Percentiles rank a stretch among this genome's conserved stretches.
Evolutionary conservation across 2,888 invertebrate genomes (phyloP).

Genomic region (Scaptomyza parva): DNA sequence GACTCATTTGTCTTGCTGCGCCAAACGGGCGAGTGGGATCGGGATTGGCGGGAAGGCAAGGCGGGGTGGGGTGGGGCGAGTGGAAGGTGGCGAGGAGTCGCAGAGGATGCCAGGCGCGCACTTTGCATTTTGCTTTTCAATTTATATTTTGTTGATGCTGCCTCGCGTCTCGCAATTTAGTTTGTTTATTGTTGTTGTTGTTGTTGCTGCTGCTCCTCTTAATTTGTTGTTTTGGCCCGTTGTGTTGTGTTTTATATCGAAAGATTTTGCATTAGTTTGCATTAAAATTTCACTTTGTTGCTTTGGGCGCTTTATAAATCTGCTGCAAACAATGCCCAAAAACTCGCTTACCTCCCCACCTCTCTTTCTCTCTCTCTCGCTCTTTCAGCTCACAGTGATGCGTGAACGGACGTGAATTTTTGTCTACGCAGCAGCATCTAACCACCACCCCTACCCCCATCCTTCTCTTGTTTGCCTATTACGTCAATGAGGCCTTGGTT

Average conservation of each 20-base stretch:
- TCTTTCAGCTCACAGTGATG: slow-evolving; percentile 2
- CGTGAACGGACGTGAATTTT: slow-evolving; percentile 39
- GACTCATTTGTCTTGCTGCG: slow-evolving; percentile 78
- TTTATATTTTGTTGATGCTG: slow-evolving; percentile 68
- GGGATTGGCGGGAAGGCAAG: no score
- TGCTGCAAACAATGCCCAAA: slow-evolving; percentile 1
- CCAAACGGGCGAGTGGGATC: slow-evolving; percentile 56
- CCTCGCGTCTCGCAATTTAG: slow-evolving; percentile 10
- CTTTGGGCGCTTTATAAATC: slow-evolving; percentile 58
- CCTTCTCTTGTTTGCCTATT: not conserved
- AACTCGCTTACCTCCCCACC: slow-evolving; percentile 5
- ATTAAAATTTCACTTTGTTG: slow-evolving; percentile 79
- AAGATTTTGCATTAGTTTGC: slow-evolving; percentile 78
- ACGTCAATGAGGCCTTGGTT: slow-evolving; percentile 40
- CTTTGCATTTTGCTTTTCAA: slow-evolving; percentile 77
- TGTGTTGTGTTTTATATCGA: slow-evolving; percentile 51
- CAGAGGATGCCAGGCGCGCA: slow-evolving; percentile 56
- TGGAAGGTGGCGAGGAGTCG: not conserved
- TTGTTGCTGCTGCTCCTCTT: slow-evolving; percentile 1
- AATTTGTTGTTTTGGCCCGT: slow-evolving; percentile 7
- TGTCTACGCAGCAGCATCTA: slow-evolving; percentile 54
- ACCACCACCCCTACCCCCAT: not conserved
- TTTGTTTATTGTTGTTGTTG: slow-evolving; percentile 24
- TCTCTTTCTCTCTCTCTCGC: no score
- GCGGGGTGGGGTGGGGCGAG: slow-evolving; percentile 13